Evolutionary conservation across 2,113 vertebrate species (phyloP).

Genomic region (Psettodes erumei): DNA sequence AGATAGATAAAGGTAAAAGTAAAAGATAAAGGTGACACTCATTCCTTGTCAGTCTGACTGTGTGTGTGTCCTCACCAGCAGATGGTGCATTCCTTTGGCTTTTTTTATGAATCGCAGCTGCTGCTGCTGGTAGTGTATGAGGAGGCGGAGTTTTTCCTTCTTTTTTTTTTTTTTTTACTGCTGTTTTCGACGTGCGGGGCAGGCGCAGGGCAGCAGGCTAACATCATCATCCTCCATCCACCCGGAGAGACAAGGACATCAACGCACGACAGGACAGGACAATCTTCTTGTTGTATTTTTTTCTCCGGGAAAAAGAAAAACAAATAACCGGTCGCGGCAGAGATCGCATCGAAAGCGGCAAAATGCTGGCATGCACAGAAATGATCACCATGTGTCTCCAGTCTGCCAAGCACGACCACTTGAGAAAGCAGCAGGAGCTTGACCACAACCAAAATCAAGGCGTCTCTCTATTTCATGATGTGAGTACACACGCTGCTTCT

Average conservation of each 20-base stretch:
- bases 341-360: slow-evolving; percentile 30
- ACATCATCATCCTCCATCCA: slow-evolving; percentile 24
- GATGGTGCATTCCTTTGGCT: slow-evolving; percentile 53
- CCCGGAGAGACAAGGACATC: too few species aligned
- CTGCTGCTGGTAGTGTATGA: background rate
- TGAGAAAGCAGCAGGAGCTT: slow-evolving; percentile 71
- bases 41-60: background rate
- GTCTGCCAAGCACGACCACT: slow-evolving; percentile 75
- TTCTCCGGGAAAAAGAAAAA: background rate
- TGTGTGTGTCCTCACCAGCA: slow-evolving; percentile 41
- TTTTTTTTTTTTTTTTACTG: background rate
- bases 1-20: too few species aligned
- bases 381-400: slow-evolving; percentile 82
- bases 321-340: background rate
- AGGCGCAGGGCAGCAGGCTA: slow-evolving; percentile 46
- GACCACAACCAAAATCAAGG: slow-evolving; percentile 74
- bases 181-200: slow-evolving; percentile 30
- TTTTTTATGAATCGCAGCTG: slow-evolving; percentile 37
- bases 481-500: slow-evolving; percentile 53
- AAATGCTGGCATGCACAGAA: slow-evolving; percentile 80
- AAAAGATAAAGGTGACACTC: too few species aligned
- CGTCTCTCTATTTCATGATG: slow-evolving; percentile 74
- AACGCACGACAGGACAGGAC: too few species aligned
- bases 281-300: too few species aligned
- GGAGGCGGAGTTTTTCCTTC: slow-evolving; percentile 57